Base-by-base conservation (phyloP, 2,888 invertebrate genomes). In the Ethmia dodecea region DNA sequence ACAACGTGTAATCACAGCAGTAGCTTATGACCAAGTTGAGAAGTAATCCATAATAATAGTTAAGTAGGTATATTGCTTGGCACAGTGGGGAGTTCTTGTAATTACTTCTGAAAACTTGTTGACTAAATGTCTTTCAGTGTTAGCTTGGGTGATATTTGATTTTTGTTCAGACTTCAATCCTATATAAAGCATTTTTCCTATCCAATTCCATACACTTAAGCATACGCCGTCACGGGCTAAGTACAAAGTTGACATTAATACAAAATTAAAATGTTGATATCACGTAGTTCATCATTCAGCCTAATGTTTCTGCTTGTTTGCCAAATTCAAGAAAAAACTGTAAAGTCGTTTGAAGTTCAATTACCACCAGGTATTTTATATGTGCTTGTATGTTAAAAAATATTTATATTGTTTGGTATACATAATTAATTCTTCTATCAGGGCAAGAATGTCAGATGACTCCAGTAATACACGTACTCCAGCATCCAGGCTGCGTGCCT, bases 401-500 rank as follows among this genome's bases (percentile, higher is more conserved):
- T 25, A 25, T 18, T 18, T 18, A 18, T 18, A 18, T 18, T 18
- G 18, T 18, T 5, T 18, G 4, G 8, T 18, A 8, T 8, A 18
- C 18, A 18, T 5, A 18, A 18, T 18, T n/a, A n/a, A n/a, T n/a
- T n/a, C n/a, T 5, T 34, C 37, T 56, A 56, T 18, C 51, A 86
- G 86, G 80, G 8, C 96, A 95, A 65, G 95, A 96, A 67, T 97
- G 97, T 60, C 93, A 94, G 73, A 92, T 97, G 55, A 95, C 95
- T 2, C 96, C 96, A 1, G 96, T 97, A 15, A 94, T 97, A 45
- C 96, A 97, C 72, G 94, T 96, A 6, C 86, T 97, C 16, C 94
- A 95, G 67, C 94, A 95, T 76, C 94, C 95, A 2, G 96, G 97
- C 38, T 97, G 97, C 73, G 92, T 94, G 27, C 95, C 96, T 4